Percentiles rank a stretch among this genome's conserved stretches.
phyloP scores from a whole-genome alignment of 2,113 vertebrate species.

The Bubo blakistoni region DNA sequence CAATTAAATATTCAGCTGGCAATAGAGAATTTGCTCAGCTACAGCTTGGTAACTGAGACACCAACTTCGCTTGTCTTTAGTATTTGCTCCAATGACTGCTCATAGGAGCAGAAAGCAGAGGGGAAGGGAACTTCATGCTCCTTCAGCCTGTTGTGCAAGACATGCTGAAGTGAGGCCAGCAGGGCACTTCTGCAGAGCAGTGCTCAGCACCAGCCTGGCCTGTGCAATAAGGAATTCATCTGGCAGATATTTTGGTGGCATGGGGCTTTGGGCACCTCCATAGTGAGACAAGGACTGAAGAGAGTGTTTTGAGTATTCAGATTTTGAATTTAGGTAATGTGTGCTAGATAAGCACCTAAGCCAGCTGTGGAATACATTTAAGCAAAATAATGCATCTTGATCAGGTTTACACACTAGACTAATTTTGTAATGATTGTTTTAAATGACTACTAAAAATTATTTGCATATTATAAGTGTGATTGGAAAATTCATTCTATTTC shows the following conservation, averaged over 20 bases:
- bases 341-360: background rate
- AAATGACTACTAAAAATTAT: background rate
- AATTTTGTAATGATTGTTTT: background rate
- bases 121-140: background rate
- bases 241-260: background rate
- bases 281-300: background rate
- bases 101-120: background rate
- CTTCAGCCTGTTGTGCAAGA: background rate
- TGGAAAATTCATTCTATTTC: background rate
- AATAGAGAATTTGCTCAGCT: background rate
- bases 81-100: background rate
- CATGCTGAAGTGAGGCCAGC: fast-evolving
- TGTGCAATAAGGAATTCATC: background rate
- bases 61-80: background rate
- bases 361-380: background rate
- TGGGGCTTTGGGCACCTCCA: background rate
- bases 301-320: background rate
- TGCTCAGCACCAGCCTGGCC: background rate
- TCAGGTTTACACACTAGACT: background rate
- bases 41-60: background rate
- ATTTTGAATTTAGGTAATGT: background rate
- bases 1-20: background rate
- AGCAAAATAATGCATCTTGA: background rate
- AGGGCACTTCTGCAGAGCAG: background rate
- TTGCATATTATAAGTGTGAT: background rate